Percentiles rank a stretch among this genome's conserved stretches.
Evolutionary conservation across 2,113 vertebrate genomes (phyloP).

Genomic region (Rafetus swinhoei): DNA sequence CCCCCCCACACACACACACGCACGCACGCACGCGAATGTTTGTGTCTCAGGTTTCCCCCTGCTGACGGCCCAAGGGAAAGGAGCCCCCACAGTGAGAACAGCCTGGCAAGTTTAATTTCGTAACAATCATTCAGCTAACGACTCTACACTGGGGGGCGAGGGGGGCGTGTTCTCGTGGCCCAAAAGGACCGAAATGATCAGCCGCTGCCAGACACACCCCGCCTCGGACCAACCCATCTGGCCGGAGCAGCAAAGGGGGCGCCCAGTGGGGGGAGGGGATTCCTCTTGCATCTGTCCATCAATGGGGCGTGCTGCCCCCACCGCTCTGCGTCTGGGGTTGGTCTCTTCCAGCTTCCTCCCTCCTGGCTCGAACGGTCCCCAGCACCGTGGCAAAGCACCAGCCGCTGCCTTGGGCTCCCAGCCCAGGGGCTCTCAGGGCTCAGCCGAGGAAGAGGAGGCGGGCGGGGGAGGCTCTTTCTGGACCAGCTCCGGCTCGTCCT

Average conservation of each 20-base stretch:
- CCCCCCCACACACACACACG: no score
- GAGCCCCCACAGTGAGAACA: background rate
- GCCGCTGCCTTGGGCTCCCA: conserved; percentile 55
- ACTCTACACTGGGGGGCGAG: background rate
- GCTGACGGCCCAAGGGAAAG: background rate
- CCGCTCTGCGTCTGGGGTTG: background rate
- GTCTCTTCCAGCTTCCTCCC: background rate
- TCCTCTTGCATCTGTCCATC: background rate
- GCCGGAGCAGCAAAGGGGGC: background rate
- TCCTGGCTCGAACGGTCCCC: conserved; percentile 13
- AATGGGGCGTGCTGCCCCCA: background rate
- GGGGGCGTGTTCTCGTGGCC: background rate
- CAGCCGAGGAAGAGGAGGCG: background rate
- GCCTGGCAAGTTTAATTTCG: background rate
- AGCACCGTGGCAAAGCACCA: conserved; percentile 76
- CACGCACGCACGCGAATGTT: background rate
- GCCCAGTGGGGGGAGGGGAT: no score
- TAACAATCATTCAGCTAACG: background rate
- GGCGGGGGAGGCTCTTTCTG: conserved; percentile 77
- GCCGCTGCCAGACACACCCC: background rate
- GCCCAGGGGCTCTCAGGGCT: conserved; percentile 31
- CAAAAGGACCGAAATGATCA: background rate
- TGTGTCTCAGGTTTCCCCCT: background rate
- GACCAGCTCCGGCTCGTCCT: conserved; percentile 90
- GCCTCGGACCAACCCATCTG: background rate